These are phyloP conservation scores for Geophilus truncorum DNA, from an alignment of 2,888 invertebrate species.

Conservation along the genomic window DNA sequence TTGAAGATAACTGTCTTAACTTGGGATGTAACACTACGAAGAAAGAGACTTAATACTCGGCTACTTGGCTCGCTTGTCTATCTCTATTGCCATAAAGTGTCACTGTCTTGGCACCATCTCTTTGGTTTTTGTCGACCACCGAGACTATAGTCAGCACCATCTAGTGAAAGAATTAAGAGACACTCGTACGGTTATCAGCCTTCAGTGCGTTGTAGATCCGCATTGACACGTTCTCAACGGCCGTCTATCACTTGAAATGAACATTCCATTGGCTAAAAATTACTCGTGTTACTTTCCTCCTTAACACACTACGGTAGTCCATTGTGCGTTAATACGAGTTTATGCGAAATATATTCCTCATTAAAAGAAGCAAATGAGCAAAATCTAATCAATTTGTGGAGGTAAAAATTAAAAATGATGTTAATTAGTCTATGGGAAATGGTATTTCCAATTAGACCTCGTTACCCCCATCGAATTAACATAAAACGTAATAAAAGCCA, in stretches of 20 bases:
- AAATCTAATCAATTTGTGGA: not conserved
- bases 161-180: not conserved
- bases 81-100: slow-evolving; percentile 7
- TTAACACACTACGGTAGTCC: not conserved
- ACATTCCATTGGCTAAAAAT: not conserved
- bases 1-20: not conserved
- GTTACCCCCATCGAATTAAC: not conserved
- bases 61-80: slow-evolving; percentile 1
- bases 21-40: not conserved
- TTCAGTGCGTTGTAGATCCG: not conserved
- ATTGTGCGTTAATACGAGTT: not conserved
- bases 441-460: not conserved
- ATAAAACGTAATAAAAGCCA: not conserved
- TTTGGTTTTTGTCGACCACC: not conserved
- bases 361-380: not conserved
- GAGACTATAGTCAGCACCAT: not conserved
- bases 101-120: not conserved
- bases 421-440: not conserved
- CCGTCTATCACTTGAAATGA: not conserved
- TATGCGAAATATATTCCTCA: not conserved
- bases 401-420: not conserved
- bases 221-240: not conserved
- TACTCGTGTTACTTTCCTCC: not conserved
- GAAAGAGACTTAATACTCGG: not conserved
- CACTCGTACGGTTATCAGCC: not conserved